These are phyloP conservation scores for Cyclina sinensis DNA, from an alignment of 1,140 invertebrate genomes.

Conservation along the genomic window DNA sequence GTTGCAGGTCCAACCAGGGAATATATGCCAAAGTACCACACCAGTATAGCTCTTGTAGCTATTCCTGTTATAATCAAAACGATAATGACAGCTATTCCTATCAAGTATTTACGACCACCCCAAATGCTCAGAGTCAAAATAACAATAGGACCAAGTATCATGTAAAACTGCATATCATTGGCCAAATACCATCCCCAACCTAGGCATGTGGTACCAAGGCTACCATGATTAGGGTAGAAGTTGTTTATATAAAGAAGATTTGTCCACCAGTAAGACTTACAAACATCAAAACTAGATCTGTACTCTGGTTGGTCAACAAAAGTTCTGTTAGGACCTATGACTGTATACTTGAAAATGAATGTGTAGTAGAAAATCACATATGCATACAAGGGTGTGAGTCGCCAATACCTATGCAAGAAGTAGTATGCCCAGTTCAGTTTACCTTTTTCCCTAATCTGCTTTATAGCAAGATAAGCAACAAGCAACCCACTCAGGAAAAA, in stretches of 20 bases:
- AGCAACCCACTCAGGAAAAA: conserved; percentile 88
- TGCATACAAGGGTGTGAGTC: conserved; percentile 93
- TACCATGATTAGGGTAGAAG: conserved; percentile 88
- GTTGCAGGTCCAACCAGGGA: background rate
- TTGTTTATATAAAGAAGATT: conserved; percentile 95
- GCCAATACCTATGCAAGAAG: conserved; percentile 82
- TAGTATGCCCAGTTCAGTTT: conserved; percentile 82
- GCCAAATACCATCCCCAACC: conserved; percentile 62
- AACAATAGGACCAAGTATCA: conserved; percentile 34
- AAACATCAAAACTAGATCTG: conserved; percentile 81
- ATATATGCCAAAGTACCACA: conserved; percentile 51
- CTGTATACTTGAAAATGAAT: conserved; percentile 90
- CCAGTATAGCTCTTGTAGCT: background rate
- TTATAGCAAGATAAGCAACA: conserved; percentile 88
- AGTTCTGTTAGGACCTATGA: conserved; percentile 87
- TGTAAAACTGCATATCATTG: conserved; percentile 63
- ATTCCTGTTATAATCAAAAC: conserved; percentile 15
- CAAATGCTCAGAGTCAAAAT: background rate
- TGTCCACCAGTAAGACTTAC: conserved; percentile 92
- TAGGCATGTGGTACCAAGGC: conserved; percentile 39
- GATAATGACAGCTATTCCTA: background rate
- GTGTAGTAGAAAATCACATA: conserved; percentile 93
- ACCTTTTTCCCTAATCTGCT: conserved; percentile 85
- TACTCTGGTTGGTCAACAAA: background rate
- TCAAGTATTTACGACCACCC: background rate